Conservation (phyloP, 2,797 vertebrate genomes). For the Sciurus vulgaris region DNA sequence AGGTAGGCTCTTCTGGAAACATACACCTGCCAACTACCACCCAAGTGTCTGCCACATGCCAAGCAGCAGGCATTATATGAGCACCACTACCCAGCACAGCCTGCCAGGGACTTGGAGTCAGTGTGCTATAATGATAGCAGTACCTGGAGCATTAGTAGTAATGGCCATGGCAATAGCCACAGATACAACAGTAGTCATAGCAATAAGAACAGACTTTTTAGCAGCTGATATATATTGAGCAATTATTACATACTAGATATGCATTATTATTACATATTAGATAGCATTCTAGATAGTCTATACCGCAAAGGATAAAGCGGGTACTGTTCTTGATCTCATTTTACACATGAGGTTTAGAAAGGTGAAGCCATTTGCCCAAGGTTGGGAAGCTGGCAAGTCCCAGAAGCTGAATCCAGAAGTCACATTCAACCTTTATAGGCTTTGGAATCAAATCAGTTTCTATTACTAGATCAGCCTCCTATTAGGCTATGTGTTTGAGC, state of each 20-base stretch:
- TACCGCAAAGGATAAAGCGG: background rate
- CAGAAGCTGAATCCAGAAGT: background rate
- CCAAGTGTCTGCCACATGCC: background rate
- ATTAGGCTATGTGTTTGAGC: background rate
- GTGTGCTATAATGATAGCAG: background rate
- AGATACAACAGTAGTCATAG: rapidly evolving
- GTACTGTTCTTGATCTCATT: background rate
- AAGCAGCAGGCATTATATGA: background rate
- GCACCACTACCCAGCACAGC: background rate
- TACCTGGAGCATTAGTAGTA: too few species aligned
- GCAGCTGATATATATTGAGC: background rate
- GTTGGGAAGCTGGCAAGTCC: background rate
- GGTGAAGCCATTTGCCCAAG: background rate
- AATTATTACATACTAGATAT: background rate
- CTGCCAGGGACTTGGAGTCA: background rate
- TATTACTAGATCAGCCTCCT: background rate
- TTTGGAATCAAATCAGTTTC: background rate
- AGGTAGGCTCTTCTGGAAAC: background rate
- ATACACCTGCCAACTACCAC: background rate
- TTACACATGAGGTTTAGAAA: background rate
- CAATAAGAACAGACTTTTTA: background rate
- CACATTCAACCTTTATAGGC: background rate
- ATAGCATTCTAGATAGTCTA: background rate
- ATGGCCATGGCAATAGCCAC: rapidly evolving
- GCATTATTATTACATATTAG: background rate